Evolutionary conservation across 2,797 vertebrate species (phyloP).

Genomic region (Etheostoma perlongum): DNA sequence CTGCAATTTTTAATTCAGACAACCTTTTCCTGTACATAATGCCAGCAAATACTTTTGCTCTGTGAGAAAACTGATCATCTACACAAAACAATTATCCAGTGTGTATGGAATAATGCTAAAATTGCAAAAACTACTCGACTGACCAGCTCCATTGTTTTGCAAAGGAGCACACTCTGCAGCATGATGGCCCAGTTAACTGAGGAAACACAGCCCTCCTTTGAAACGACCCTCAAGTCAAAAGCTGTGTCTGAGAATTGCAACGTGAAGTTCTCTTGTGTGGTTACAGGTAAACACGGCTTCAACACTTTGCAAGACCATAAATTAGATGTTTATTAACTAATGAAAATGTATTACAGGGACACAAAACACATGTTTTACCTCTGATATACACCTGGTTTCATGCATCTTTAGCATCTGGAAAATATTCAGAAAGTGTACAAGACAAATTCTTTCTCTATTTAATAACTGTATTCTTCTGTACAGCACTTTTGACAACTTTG

Average conservation of each 20-base stretch:
- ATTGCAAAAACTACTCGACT: background rate
- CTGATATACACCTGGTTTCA: background rate
- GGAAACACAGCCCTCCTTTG: conserved; percentile 95
- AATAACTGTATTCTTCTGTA: no score
- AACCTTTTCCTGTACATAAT: background rate
- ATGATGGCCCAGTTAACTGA: conserved; percentile 96
- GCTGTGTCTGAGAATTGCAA: conserved; percentile 93
- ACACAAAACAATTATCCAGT: background rate
- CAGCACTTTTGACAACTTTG: no score
- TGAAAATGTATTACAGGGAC: background rate
- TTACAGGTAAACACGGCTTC: conserved; percentile 89
- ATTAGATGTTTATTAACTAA: background rate
- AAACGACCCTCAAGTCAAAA: conserved; percentile 93
- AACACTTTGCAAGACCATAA: background rate
- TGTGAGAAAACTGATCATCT: background rate
- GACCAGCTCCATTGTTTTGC: conserved; percentile 7
- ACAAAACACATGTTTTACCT: background rate
- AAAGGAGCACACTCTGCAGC: conserved; percentile 96
- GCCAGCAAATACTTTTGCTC: background rate
- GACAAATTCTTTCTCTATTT: background rate
- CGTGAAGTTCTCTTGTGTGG: conserved; percentile 94
- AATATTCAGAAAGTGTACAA: background rate
- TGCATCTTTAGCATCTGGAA: background rate
- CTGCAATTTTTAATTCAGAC: background rate
- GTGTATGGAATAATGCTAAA: background rate